Conservation (phyloP, 2,888 invertebrate genomes). For the Chironomus tentans region DNA sequence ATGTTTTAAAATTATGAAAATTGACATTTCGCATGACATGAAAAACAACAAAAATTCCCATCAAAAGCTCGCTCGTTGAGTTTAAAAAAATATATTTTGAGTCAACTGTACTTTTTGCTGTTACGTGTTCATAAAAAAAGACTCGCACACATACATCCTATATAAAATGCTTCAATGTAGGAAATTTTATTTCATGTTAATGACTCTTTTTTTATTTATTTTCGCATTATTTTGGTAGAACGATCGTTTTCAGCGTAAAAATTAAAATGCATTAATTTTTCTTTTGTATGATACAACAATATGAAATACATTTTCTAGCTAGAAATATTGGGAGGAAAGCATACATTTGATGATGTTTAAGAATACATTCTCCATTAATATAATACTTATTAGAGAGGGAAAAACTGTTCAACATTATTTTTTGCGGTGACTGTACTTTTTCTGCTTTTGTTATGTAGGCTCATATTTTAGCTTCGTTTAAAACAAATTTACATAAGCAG, state of each 20-base stretch:
- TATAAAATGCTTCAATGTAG: slow-evolving; percentile 24
- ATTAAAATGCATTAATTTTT: too few species aligned
- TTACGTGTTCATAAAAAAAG: slow-evolving; percentile 21
- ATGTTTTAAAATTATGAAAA: background rate
- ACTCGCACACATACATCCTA: slow-evolving; percentile 22
- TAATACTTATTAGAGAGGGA: slow-evolving; percentile 1
- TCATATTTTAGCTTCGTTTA: background rate
- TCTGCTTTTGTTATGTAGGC: slow-evolving; percentile 23
- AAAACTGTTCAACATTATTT: slow-evolving; percentile 1
- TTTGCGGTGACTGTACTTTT: slow-evolving; percentile 21
- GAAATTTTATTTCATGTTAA: slow-evolving; percentile 19
- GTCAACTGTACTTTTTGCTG: slow-evolving; percentile 23
- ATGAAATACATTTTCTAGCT: too few species aligned
- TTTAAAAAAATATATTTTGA: slow-evolving; percentile 7
- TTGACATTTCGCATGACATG: slow-evolving; percentile 8
- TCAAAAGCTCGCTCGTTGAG: slow-evolving; percentile 9
- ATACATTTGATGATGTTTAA: too few species aligned
- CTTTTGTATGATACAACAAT: too few species aligned
- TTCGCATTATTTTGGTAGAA: slow-evolving; percentile 1
- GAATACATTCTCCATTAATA: background rate
- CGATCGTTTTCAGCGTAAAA: background rate
- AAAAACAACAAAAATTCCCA: slow-evolving; percentile 26
- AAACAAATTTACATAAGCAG: slow-evolving; percentile 13
- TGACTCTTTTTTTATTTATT: slow-evolving; percentile 15
- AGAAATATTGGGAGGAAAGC: too few species aligned